These are phyloP conservation scores for Bursaphelenchus okinawaensis DNA, from an alignment of 2,888 invertebrate species.

Conservation along the genomic window DNA sequence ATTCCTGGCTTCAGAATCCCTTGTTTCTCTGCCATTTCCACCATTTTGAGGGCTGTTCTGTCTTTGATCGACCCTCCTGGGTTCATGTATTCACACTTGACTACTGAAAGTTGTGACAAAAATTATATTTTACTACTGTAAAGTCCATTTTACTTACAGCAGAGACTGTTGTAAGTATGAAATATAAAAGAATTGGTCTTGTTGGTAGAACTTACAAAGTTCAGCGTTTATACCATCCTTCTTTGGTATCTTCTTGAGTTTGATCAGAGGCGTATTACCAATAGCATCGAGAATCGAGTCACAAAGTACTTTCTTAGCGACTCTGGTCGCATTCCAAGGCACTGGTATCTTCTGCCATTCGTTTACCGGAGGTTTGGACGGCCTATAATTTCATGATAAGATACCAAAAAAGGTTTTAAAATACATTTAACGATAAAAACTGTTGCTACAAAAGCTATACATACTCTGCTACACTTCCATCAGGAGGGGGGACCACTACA, in stretches of 20 bases:
- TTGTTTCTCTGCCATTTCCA: conserved; percentile 8
- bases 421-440: no score
- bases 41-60: conserved; percentile 73
- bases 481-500: not conserved
- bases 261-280: conserved; percentile 60
- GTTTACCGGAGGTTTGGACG: not conserved
- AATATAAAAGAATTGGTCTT: conserved; percentile 25
- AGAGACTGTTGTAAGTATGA: not conserved
- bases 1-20: conserved; percentile 17
- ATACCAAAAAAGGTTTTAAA: not conserved
- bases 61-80: conserved; percentile 94
- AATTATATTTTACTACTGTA: no score
- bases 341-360: not conserved
- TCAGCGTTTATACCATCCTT: conserved; percentile 59
- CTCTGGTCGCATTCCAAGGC: not conserved
- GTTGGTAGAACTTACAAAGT: conserved; percentile 60
- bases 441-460: no score
- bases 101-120: conserved; percentile 67
- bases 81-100: conserved; percentile 92
- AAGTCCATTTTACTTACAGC: no score
- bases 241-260: conserved; percentile 59
- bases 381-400: conserved; percentile 58
- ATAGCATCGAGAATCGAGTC: conserved; percentile 38
- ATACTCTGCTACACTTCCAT: not conserved
- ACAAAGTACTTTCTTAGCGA: not conserved